Evolutionary conservation across 2,797 vertebrate species (phyloP).

Genomic region (Eospalax fontanierii): DNA sequence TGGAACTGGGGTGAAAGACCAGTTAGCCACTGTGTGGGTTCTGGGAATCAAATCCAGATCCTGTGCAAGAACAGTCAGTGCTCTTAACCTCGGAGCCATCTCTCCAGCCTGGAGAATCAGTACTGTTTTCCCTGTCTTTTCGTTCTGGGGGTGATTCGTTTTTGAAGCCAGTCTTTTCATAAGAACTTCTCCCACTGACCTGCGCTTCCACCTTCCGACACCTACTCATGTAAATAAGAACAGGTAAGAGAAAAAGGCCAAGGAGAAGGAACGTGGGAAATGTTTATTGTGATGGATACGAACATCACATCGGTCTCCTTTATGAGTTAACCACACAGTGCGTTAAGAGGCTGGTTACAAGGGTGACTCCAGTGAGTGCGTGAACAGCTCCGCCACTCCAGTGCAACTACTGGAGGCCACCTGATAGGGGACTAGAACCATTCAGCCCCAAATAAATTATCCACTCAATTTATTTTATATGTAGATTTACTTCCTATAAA

Average conservation of each 20-base stretch:
- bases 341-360: slow-evolving; percentile 80
- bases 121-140: not conserved
- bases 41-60: no score
- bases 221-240: not conserved
- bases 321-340: slow-evolving; percentile 75
- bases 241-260: not conserved
- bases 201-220: not conserved
- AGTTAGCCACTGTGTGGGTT: no score
- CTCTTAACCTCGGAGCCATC: no score
- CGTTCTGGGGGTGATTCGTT: not conserved
- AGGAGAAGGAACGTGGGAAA: slow-evolving; percentile 71
- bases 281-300: slow-evolving; percentile 85
- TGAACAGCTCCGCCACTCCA: slow-evolving; percentile 61
- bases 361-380: slow-evolving; percentile 58
- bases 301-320: slow-evolving; percentile 76
- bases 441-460: slow-evolving; percentile 75
- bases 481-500: slow-evolving; percentile 85
- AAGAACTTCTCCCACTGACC: not conserved
- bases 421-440: not conserved
- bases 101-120: not conserved
- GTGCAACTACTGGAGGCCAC: not conserved
- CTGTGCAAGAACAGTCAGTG: no score
- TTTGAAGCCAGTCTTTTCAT: not conserved
- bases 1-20: no score
- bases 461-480: slow-evolving; percentile 77